phyloP scores from a whole-genome alignment of 2,113 vertebrate genomes.

The Cariama cristata region DNA sequence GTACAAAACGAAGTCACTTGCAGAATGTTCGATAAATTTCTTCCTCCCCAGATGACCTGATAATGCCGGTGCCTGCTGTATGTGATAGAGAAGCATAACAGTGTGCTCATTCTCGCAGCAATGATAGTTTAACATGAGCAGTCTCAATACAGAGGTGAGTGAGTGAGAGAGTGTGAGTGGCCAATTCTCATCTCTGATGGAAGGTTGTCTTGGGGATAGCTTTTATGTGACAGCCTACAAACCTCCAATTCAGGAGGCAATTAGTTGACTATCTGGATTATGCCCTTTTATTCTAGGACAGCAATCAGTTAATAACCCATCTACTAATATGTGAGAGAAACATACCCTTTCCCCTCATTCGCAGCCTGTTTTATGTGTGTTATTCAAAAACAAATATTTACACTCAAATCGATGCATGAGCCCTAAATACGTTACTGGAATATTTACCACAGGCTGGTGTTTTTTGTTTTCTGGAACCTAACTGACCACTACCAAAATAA shows the following conservation, averaged over 20 bases:
- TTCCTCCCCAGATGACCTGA: not conserved
- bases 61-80: not conserved
- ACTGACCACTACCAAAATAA: not conserved
- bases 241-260: not conserved
- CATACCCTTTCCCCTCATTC: not conserved
- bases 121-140: not conserved
- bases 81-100: not conserved
- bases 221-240: not conserved
- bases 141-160: not conserved
- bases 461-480: not conserved
- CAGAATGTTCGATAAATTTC: not conserved
- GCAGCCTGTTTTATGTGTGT: not conserved
- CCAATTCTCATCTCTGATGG: not conserved
- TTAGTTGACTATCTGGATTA: conserved; percentile 4
- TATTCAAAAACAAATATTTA: conserved; percentile 3
- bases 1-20: not conserved
- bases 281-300: not conserved
- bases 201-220: not conserved
- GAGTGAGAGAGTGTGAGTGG: not conserved
- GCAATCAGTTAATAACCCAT: not conserved
- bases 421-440: not conserved
- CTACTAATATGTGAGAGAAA: not conserved
- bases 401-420: not conserved
- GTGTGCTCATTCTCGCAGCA: not conserved
- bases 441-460: not conserved